Percentiles rank a stretch among this genome's conserved stretches.
phyloP scores from a whole-genome alignment of 2,888 invertebrate genomes.

The Plagodis pulveraria region DNA sequence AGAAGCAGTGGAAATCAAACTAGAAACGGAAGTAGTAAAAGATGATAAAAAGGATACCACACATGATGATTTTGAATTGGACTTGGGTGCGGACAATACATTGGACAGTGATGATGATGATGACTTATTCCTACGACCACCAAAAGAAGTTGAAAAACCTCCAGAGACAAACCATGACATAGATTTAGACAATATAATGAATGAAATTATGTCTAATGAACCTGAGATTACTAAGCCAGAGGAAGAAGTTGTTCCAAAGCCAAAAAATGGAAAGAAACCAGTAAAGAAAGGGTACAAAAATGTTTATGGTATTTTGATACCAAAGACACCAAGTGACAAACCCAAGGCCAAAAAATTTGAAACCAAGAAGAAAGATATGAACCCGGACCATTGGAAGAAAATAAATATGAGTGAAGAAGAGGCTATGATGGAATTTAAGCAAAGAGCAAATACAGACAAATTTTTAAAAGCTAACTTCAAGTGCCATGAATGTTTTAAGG shows the following conservation, averaged over 20 bases:
- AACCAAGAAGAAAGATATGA: conserved; percentile 48
- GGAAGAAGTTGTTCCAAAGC: conserved; percentile 10
- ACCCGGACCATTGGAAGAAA: conserved; percentile 63
- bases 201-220: conserved; percentile 26
- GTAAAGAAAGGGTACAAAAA: conserved; percentile 32
- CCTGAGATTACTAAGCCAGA: conserved; percentile 8
- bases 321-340: conserved; percentile 20
- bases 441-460: conserved; percentile 53
- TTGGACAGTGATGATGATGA: conserved; percentile 16
- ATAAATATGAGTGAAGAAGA: conserved; percentile 64
- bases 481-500: conserved; percentile 67
- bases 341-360: conserved; percentile 40
- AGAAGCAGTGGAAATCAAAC: conserved; percentile 18
- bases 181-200: conserved; percentile 26
- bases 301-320: conserved; percentile 32
- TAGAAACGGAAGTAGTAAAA: conserved; percentile 7
- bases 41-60: conserved; percentile 5
- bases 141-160: conserved; percentile 10
- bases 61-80: conserved; percentile 18
- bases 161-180: conserved; percentile 16
- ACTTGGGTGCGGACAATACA: conserved; percentile 13
- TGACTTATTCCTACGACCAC: conserved; percentile 9
- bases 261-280: conserved; percentile 29
- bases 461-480: conserved; percentile 61
- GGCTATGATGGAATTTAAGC: conserved; percentile 60